Evolutionary conservation across 2,888 invertebrate species (phyloP), one percentile per base, ranked within the genome.

Genomic region (Lagria hirta): DNA sequence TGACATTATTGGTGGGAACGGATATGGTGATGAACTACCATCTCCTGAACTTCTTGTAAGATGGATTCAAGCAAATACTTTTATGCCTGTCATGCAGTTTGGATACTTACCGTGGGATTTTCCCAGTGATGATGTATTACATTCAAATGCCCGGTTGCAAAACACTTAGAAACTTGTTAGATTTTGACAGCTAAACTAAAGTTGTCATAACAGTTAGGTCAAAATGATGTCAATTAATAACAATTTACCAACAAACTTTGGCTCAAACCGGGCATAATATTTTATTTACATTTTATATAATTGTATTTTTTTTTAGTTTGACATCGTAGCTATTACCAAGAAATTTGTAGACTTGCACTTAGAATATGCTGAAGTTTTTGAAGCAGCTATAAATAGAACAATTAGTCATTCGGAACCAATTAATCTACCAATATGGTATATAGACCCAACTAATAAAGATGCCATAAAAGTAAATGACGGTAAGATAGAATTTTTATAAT

Each of bases 401-500:
- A 77, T 81, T 0, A 52, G 58, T 1, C 73, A 76, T 1, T 88
- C 88, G 6, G 74, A 77, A 2, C 90, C 88, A 0, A 80, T 89
- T 6, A 88, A 88, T 70, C 75, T 84, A 2, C 92, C 92, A 0
- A 75, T 92, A 18, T 93, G 92, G 92, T 92, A 90, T 90, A 63
- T 84, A 0, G 85, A 82, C 55, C 88, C 90, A 0, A 66, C 63
- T 0, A 84, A 90, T 59, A 58, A 65, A n/a, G n/a, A n/a, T n/a
- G n/a, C n/a, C n/a, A n/a, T n/a, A n/a, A 59, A 65, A 33, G 76
- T 78, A 42, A 75, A 75, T 68, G 81, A 82, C 56, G 76, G 82
- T 82, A 68, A 65, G 27, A 29, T 41, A 1, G n/a, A n/a, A n/a
- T n/a, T n/a, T n/a, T n/a, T n/a, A n/a, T n/a, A n/a, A n/a, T n/a